Percentiles rank a stretch among this genome's conserved stretches.
Conservation (phyloP, 1,140 invertebrate genomes). For the Metaphire vulgaris region DNA sequence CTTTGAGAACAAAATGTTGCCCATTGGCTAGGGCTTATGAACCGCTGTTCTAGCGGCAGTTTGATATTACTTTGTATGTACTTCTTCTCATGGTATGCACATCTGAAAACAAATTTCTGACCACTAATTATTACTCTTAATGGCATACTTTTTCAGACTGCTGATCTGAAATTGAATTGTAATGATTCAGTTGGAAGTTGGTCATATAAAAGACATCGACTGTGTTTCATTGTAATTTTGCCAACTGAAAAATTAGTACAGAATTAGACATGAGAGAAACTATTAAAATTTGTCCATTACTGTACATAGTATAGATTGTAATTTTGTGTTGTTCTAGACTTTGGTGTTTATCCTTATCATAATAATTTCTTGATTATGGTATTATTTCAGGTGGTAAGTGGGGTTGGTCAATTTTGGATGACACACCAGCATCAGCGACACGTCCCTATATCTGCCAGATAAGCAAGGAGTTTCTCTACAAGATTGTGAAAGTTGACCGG, state of each 20-base stretch:
- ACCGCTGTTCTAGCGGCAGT: too few species aligned
- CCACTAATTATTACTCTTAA: too few species aligned
- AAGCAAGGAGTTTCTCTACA: constrained; percentile 46
- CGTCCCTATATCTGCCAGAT: constrained; percentile 81
- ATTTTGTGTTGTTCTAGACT: not conserved
- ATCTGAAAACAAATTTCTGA: too few species aligned
- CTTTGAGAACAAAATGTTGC: too few species aligned
- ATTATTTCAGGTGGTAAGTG: too few species aligned
- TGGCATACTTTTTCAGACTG: too few species aligned
- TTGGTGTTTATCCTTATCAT: constrained; percentile 2
- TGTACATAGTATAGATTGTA: not conserved
- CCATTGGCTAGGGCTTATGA: too few species aligned
- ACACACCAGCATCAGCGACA: not conserved
- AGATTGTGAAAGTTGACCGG: constrained; percentile 39
- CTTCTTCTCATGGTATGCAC: too few species aligned
- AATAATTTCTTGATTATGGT: constrained; percentile 18
- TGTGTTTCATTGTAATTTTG: not conserved
- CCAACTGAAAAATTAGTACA: not conserved
- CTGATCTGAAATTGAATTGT: too few species aligned
- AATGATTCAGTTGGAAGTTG: too few species aligned
- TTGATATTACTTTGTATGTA: too few species aligned
- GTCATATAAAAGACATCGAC: not conserved
- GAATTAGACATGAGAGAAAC: not conserved
- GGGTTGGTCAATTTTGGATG: constrained; percentile 27
- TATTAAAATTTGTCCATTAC: not conserved